A percentile compares a stretch with the other conserved stretches of the same genome.
Conservation (phyloP, 2,113 vertebrate species). For the Nothocercus nigrocapillus region DNA sequence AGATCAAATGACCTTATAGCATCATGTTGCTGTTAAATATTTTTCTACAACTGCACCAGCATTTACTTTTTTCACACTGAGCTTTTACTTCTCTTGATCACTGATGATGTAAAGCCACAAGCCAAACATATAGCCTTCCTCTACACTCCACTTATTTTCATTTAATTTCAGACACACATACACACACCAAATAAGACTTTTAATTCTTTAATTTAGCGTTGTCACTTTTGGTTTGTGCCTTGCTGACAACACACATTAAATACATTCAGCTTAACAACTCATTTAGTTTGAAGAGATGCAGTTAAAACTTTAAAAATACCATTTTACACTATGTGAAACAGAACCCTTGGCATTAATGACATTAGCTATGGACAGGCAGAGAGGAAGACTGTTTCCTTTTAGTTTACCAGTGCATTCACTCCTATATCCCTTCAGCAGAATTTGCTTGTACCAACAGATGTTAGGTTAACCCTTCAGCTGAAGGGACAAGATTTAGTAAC, state of each 20-base stretch:
- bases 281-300: neutral
- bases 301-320: slow-evolving; percentile 29
- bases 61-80: fast-evolving
- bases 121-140: neutral
- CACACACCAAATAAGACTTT: neutral
- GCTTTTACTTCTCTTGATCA: neutral
- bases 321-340: slow-evolving; percentile 11
- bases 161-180: slow-evolving; percentile 5
- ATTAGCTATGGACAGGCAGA: neutral
- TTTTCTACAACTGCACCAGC: neutral
- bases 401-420: neutral
- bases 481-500: neutral
- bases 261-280: slow-evolving; percentile 50
- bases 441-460: neutral
- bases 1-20: neutral
- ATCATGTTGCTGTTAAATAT: neutral
- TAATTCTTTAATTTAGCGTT: slow-evolving; percentile 42
- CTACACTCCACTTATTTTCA: neutral
- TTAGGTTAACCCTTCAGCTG: neutral
- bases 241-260: slow-evolving; percentile 40
- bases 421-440: neutral
- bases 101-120: neutral
- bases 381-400: neutral
- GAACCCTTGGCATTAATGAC: neutral
- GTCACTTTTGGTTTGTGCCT: neutral